Evolutionary conservation across 1,140 invertebrate species (phyloP), one percentile per base, ranked within the genome.

Genomic region (Laupala kohalensis): DNA sequence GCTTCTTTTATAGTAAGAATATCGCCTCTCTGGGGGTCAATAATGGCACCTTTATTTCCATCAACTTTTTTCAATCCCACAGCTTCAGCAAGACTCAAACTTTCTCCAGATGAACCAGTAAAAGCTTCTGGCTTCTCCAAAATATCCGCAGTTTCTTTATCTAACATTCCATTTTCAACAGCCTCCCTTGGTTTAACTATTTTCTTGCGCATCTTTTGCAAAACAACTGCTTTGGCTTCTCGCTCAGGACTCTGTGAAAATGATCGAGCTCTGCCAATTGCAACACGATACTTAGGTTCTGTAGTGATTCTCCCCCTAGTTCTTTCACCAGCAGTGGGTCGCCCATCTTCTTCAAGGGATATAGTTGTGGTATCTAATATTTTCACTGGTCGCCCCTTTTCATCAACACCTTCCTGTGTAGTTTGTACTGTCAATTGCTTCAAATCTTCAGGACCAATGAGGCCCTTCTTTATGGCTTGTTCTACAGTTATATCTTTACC

Each of bases 1-100:
- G 95, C 95, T 82, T 97, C 88, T 25, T 88, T 87, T 9, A 97
- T 90, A 37, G 85, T 90, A 9, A 98, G 76, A 6, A 86, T 79
- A 75, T 93, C 88, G 71, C 94, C 93, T 73, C 88, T 86, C 78
- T 91, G 85, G 23, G 92, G 89, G 83, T 97, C 92, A n/a, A 89
- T 81, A 69, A 98, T 90, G 67, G 86, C 85, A 2, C 95, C 93
- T 69, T 85, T 84, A 28, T 88, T 83, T 13, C 88, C 86, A 83
- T 96, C 87, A 71, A 97, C 84, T 73, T 90, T 83, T 4, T 91
- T 90, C 64, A 83, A 81, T 72, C 88, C 86, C 25, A 96, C 84
- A 19, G 93, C 92, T 80, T 95, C 90, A 73, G 85, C 84, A 13
- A 95, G 82, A 23, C 84, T 88, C 23, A 95, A 76, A 9, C 84